phyloP scores from a whole-genome alignment of 2,113 vertebrate species.

The Picathartes gymnocephalus region DNA sequence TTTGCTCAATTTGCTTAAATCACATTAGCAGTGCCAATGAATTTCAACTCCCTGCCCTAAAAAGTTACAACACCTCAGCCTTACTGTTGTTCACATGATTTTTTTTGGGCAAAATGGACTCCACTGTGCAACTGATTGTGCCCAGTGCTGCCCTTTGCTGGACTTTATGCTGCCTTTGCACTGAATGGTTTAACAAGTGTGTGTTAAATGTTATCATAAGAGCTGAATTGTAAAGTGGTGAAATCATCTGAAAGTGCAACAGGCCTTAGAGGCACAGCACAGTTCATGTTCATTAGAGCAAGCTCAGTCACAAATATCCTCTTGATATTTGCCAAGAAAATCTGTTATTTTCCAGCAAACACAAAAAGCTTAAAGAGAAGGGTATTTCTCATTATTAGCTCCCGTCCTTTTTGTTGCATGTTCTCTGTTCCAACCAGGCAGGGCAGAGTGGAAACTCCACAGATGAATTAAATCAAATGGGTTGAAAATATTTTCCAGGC shows the following conservation, averaged over 20 bases:
- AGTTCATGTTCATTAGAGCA: not conserved
- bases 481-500: not conserved
- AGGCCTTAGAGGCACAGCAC: slow-evolving; percentile 6
- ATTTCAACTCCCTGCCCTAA: not conserved
- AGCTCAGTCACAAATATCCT: not conserved
- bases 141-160: slow-evolving; percentile 32
- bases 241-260: slow-evolving; percentile 58
- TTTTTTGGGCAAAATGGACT: not conserved
- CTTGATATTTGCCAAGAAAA: slow-evolving; percentile 4
- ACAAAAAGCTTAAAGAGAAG: not conserved
- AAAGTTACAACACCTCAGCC: not conserved
- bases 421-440: not conserved
- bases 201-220: slow-evolving; percentile 61
- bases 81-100: not conserved
- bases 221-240: slow-evolving; percentile 59
- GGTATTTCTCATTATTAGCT: not conserved
- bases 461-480: not conserved
- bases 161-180: slow-evolving; percentile 29
- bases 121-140: not conserved
- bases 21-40: not conserved
- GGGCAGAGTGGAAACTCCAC: not conserved
- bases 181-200: slow-evolving; percentile 37
- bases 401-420: not conserved
- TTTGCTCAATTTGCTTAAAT: slow-evolving; percentile 34
- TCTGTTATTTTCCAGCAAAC: not conserved